Evolutionary conservation across 2,113 vertebrate genomes (phyloP).

Genomic region (Chloebia gouldiae): DNA sequence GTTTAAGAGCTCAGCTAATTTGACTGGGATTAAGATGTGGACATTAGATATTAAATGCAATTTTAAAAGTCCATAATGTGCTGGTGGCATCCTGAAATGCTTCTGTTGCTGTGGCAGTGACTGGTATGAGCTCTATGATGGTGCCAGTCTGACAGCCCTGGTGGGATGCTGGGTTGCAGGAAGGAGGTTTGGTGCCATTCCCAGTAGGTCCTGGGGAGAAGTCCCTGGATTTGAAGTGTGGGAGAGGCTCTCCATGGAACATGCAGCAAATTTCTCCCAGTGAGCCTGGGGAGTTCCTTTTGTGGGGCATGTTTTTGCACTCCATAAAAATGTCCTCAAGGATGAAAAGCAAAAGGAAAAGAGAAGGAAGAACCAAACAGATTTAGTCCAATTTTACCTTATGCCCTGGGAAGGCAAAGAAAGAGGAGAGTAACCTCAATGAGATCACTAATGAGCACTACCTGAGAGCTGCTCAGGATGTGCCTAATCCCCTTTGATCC

Average conservation of each 20-base stretch:
- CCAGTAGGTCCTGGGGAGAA: neutral
- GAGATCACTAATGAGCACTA: neutral
- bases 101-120: neutral
- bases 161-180: neutral
- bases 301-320: neutral
- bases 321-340: neutral
- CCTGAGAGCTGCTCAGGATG: rapidly evolving
- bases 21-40: neutral
- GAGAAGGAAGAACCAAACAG: neutral
- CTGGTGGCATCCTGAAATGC: rapidly evolving
- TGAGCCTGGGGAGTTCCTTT: neutral
- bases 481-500: neutral
- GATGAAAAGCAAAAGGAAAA: neutral
- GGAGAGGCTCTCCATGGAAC: neutral
- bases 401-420: neutral
- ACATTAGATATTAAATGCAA: neutral
- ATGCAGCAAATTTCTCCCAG: neutral
- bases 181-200: neutral
- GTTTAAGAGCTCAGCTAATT: neutral
- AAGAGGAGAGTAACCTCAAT: neutral
- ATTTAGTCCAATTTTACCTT: neutral
- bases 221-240: neutral
- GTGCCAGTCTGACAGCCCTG: neutral
- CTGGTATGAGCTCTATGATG: neutral
- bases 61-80: neutral